These are phyloP conservation scores for Hermaeophaga mercurialis DNA, from an alignment of 2,888 invertebrate genomes.

Conservation along the genomic window DNA sequence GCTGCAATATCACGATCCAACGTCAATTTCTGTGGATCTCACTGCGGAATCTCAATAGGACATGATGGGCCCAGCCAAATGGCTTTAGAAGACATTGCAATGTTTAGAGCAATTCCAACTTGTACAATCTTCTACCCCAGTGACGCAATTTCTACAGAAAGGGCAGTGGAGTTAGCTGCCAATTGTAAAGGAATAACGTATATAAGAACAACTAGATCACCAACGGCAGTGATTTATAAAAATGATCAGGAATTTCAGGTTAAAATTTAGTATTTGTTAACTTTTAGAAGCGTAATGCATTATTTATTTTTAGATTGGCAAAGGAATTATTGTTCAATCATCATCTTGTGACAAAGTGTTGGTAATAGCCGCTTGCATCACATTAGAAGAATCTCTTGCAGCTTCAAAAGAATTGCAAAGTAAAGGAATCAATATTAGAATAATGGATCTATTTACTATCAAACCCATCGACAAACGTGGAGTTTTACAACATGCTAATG, in stretches of 20 bases:
- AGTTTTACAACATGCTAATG: slow-evolving; percentile 73
- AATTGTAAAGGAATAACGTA: slow-evolving; percentile 89
- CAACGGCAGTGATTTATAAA: slow-evolving; percentile 81
- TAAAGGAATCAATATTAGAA: slow-evolving; percentile 72
- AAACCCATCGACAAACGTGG: slow-evolving; percentile 87
- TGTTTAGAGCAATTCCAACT: slow-evolving; percentile 91
- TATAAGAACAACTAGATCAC: slow-evolving; percentile 92
- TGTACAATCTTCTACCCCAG: slow-evolving; percentile 78
- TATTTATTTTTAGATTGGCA: slow-evolving; percentile 68
- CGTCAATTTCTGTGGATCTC: slow-evolving; percentile 94
- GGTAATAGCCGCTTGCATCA: slow-evolving; percentile 90
- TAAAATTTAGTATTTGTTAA: too few relatives aligned
- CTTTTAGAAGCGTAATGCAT: too few relatives aligned
- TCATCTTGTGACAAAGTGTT: slow-evolving; percentile 73
- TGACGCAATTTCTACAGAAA: slow-evolving; percentile 93
- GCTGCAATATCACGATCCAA: slow-evolving; percentile 98
- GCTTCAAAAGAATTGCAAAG: slow-evolving; percentile 76
- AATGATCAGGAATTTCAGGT: slow-evolving; percentile 82
- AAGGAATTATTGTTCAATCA: slow-evolving; percentile 76
- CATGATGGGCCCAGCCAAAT: slow-evolving; percentile 99
- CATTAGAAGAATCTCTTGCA: slow-evolving; percentile 82
- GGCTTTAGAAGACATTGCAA: slow-evolving; percentile 95
- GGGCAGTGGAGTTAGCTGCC: slow-evolving; percentile 93
- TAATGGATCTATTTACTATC: slow-evolving; percentile 92
- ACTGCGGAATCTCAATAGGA: slow-evolving; percentile 97